phyloP scores from a whole-genome alignment of 2,113 vertebrate species.

The Corapipo altera region DNA sequence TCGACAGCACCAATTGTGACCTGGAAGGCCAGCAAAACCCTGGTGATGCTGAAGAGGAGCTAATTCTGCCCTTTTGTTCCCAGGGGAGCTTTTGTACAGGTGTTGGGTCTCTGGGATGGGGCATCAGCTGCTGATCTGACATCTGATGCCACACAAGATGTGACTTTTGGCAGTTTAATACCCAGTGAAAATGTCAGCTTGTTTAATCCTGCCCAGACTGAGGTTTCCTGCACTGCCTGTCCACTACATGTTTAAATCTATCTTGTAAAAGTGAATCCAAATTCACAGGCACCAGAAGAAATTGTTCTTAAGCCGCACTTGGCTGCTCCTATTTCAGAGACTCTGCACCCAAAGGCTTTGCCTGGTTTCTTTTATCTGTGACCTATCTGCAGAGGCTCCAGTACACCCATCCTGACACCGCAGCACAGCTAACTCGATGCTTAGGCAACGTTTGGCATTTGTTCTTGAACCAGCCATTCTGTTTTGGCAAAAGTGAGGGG shows the following conservation, averaged over 20 bases:
- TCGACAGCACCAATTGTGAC: not conserved
- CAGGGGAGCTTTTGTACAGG: not conserved
- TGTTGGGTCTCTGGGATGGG: not conserved
- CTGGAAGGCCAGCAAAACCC: not conserved
- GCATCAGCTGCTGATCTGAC: not conserved
- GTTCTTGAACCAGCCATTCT: not conserved
- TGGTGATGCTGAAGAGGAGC: not conserved
- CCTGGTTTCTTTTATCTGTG: not conserved
- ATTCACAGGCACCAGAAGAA: not conserved
- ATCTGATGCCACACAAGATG: not conserved
- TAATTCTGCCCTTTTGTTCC: not conserved
- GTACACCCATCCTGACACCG: not conserved
- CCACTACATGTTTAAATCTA: not conserved
- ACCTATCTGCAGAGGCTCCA: not conserved
- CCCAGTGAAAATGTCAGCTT: not conserved
- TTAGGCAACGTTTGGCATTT: not conserved
- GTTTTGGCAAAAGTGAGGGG: not conserved
- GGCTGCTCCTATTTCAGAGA: not conserved
- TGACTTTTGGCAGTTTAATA: not conserved
- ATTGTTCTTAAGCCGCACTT: not conserved
- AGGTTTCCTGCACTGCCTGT: not conserved
- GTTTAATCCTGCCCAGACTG: not conserved
- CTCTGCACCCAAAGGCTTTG: not conserved
- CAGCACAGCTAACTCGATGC: fast-evolving
- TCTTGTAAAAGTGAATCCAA: not conserved